A percentile compares a stretch with the other conserved stretches of the same genome.
Conservation (phyloP, 2,888 invertebrate genomes). For the Lacanobia wlatinum region DNA sequence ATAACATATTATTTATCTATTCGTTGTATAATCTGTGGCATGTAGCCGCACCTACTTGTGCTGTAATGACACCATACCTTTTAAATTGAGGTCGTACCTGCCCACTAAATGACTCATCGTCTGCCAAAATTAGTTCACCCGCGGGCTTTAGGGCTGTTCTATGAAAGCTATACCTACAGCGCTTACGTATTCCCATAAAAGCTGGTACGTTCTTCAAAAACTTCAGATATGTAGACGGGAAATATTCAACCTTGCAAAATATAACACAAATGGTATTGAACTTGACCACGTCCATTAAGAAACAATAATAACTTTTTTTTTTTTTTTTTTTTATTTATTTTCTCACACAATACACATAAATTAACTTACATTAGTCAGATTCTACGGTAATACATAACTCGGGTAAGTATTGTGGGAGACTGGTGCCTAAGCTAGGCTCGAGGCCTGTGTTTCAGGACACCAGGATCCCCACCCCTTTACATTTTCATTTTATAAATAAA, state of each 20-base stretch:
- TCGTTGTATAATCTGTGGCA: slow-evolving; percentile 40
- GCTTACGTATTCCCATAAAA: neutral
- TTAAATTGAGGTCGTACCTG: slow-evolving; percentile 21
- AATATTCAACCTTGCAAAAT: neutral
- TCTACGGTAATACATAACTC: no score
- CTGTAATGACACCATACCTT: slow-evolving; percentile 25
- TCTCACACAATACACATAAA: no score
- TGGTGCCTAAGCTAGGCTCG: no score
- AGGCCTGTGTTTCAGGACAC: no score
- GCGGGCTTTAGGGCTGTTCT: neutral
- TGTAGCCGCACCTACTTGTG: slow-evolving; percentile 23
- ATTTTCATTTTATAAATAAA: no score
- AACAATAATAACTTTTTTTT: no score
- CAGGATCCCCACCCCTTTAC: no score
- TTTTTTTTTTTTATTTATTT: no score
- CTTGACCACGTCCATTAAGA: slow-evolving; percentile 38
- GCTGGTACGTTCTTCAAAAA: neutral
- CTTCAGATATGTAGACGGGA: neutral
- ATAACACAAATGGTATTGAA: slow-evolving; percentile 22
- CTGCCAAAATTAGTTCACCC: slow-evolving; percentile 1
- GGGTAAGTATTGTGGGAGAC: no score
- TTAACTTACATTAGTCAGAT: no score
- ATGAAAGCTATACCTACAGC: neutral
- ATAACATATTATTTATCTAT: slow-evolving; percentile 16
- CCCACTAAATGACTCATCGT: slow-evolving; percentile 16